Conservation (phyloP, 2,113 vertebrate species). For the Crotalus viridis region DNA sequence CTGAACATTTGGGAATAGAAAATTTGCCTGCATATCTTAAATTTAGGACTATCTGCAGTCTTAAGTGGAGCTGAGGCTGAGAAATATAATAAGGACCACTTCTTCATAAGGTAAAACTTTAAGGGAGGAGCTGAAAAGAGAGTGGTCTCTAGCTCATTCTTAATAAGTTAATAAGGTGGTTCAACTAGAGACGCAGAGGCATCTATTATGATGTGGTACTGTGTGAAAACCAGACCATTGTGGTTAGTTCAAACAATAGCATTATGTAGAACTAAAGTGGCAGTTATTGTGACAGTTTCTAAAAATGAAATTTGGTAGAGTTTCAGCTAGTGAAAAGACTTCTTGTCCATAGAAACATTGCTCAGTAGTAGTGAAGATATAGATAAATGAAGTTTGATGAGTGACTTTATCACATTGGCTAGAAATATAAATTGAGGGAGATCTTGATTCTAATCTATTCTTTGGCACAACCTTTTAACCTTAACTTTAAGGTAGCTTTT, state of each 20-base stretch:
- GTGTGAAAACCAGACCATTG: neutral
- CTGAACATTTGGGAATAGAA: neutral
- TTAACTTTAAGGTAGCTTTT: neutral
- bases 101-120: neutral
- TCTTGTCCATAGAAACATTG: neutral
- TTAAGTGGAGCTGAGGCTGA: neutral
- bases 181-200: neutral
- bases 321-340: neutral
- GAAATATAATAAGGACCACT: neutral
- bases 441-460: neutral
- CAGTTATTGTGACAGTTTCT: neutral
- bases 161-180: neutral
- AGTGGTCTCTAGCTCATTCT: neutral
- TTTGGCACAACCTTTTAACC: neutral
- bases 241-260: neutral
- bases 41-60: neutral
- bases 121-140: neutral
- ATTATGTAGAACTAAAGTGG: neutral
- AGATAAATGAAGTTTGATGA: neutral
- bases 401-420: neutral
- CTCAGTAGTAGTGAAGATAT: neutral
- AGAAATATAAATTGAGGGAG: neutral
- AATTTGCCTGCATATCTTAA: neutral
- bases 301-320: neutral
- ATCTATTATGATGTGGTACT: neutral